A percentile compares a stretch with the other conserved stretches of the same genome.
Conservation (phyloP, 2,113 vertebrate genomes). For the Poecilia latipinna region DNA sequence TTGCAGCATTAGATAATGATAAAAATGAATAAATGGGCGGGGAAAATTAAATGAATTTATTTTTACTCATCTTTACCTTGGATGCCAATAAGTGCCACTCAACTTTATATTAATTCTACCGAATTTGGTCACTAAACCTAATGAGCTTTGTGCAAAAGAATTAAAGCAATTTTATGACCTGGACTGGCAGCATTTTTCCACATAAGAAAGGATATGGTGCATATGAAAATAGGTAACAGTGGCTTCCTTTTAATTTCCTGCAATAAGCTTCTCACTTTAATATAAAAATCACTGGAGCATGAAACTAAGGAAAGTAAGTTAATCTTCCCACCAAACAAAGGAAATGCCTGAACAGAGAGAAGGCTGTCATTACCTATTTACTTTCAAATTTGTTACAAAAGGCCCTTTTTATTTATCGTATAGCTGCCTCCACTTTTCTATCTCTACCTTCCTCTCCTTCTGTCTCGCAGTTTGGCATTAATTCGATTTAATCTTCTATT, state of each 20-base stretch:
- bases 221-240: slow-evolving; percentile 8
- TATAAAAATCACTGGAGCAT: slow-evolving; percentile 10
- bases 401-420: slow-evolving; percentile 20
- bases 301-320: slow-evolving; percentile 23
- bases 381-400: slow-evolving; percentile 35
- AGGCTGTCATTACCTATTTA: slow-evolving; percentile 45
- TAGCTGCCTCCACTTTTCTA: slow-evolving; percentile 19
- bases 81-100: neutral
- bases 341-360: slow-evolving; percentile 4
- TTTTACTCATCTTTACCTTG: neutral
- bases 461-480: slow-evolving; percentile 64
- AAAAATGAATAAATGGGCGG: no score
- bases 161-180: slow-evolving; percentile 17
- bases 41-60: neutral
- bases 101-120: neutral
- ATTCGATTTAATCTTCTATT: slow-evolving; percentile 73
- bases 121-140: slow-evolving; percentile 1
- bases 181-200: slow-evolving; percentile 22
- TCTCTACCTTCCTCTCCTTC: slow-evolving; percentile 1
- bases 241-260: slow-evolving; percentile 22
- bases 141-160: neutral
- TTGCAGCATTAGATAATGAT: neutral
- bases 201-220: slow-evolving; percentile 13
- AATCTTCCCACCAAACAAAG: slow-evolving; percentile 15
- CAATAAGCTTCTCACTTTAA: slow-evolving; percentile 19